Percentiles rank a stretch among this genome's conserved stretches.
phyloP scores from a whole-genome alignment of 2,797 vertebrate genomes.

The Myripristis murdjan region DNA sequence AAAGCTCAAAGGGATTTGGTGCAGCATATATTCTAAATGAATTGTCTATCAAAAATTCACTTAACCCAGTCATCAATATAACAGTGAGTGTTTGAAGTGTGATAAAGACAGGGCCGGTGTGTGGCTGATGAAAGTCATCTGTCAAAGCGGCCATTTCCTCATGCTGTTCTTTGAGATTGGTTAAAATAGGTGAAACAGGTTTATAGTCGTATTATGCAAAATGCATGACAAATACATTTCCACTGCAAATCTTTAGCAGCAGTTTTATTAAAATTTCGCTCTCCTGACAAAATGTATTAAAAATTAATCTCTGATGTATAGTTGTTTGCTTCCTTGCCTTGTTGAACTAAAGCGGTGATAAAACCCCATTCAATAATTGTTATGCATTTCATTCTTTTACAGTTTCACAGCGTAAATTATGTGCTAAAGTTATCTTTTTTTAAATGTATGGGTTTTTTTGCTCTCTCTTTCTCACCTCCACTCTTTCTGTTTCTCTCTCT shows the following conservation, averaged over 20 bases:
- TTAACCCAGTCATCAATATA: constrained; percentile 31
- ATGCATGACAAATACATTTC: background rate
- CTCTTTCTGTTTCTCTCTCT: background rate
- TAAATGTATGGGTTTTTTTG: background rate
- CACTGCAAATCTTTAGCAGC: constrained; percentile 5
- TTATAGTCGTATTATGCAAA: background rate
- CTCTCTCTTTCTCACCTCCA: background rate
- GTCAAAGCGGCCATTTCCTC: constrained; percentile 19
- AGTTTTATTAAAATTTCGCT: constrained; percentile 12
- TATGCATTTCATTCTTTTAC: background rate
- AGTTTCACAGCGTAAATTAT: background rate
- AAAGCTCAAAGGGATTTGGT: constrained; percentile 50
- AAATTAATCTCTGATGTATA: constrained; percentile 14
- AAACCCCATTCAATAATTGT: background rate
- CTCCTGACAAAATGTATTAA: background rate
- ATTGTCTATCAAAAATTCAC: constrained; percentile 58
- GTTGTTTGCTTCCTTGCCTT: constrained; percentile 2
- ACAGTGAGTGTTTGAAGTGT: constrained; percentile 36
- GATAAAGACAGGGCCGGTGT: constrained; percentile 25
- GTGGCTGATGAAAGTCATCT: constrained; percentile 35
- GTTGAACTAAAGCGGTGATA: background rate
- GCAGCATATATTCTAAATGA: constrained; percentile 51
- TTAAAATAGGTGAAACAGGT: background rate
- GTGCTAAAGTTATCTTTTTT: background rate
- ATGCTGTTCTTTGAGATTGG: background rate